These are phyloP conservation scores for Misgurnus anguillicaudatus DNA, from an alignment of 2,113 vertebrate genomes.

Conservation along the genomic window DNA sequence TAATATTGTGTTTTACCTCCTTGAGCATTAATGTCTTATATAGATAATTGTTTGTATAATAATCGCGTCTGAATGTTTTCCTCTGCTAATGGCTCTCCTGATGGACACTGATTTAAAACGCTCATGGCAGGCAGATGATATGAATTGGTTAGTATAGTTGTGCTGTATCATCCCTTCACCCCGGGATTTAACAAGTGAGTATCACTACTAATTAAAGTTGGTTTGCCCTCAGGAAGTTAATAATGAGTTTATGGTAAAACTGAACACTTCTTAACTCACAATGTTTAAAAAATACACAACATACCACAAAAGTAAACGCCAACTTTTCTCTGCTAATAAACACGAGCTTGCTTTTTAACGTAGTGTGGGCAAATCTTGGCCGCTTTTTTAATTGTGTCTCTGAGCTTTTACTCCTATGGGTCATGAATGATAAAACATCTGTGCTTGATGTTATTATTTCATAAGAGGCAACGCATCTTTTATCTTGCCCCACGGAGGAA, in stretches of 20 bases:
- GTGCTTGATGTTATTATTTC: conserved; percentile 55
- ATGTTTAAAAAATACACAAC: not conserved
- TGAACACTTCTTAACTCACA: not conserved
- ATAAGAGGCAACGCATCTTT: conserved; percentile 32
- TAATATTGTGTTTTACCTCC: too few species aligned
- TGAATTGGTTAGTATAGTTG: too few species aligned
- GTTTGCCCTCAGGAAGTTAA: not conserved
- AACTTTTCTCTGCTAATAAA: not conserved
- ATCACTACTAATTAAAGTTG: not conserved
- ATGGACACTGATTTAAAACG: too few species aligned
- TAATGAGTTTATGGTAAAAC: not conserved
- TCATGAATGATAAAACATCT: conserved; percentile 43
- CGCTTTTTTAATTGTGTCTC: conserved; percentile 58
- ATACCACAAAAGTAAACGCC: conserved; percentile 31
- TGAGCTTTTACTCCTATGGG: conserved; percentile 30
- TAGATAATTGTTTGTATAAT: too few species aligned
- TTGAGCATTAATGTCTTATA: too few species aligned
- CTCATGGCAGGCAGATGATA: too few species aligned
- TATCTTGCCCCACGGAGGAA: conserved; percentile 27
- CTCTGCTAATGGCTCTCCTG: too few species aligned
- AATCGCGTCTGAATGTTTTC: too few species aligned
- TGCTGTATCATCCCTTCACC: not conserved
- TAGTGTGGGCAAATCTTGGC: conserved; percentile 28
- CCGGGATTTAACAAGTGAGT: not conserved
- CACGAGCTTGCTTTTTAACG: conserved; percentile 10